Base-by-base conservation (phyloP, 53 echinoderm and acorn worm genomes). In the Actinopyga echinites region DNA sequence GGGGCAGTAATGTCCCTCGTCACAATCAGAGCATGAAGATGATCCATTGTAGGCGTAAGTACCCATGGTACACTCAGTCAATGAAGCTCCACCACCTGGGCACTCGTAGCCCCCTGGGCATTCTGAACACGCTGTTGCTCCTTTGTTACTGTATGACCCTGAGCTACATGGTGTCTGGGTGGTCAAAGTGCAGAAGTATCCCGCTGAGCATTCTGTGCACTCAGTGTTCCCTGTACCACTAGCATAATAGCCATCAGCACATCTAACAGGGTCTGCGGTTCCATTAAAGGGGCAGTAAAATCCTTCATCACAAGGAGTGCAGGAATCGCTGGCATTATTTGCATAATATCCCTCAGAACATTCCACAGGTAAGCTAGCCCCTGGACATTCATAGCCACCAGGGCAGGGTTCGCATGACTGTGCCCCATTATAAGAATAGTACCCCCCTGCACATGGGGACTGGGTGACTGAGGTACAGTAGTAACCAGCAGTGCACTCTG, bases 41-140 rank as follows among this genome's bases (percentile, higher is more conserved):
- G 90, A 90, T 5, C 94, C 94, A 81, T 93, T 93, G 21, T 45
- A 36, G 35, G 91, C 89, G 32, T 93, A 93, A 49, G 64, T 80
- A 32, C 94, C 91, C 15, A 69, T 82, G 3, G 15, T 19, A 55
- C 94, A 93, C 19, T 79, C 71, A 30, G 66, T 45, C 15, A 86
- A 85, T 1, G 49, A n/a, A 11, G 61, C 30, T 6, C 64, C 78
- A 30, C 83, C 71, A 10, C 90, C 94, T 38, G 88, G 22, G 40
- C 94, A 93, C 26, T 69, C 32, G 59, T 84, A 93, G 2, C 94
- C 94, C 22, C 94, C 91, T 26, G 80, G 84, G 54, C 94, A 93
- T 12, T 64, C 73, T 57, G 81, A 42, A 59, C 94, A 93, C 5
- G 84, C 83, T 31, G 85, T 88, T 30, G 86, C 77, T 30, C 91